These are phyloP conservation scores for Macaria notata DNA, from an alignment of 2,888 invertebrate genomes.

Conservation along the genomic window DNA sequence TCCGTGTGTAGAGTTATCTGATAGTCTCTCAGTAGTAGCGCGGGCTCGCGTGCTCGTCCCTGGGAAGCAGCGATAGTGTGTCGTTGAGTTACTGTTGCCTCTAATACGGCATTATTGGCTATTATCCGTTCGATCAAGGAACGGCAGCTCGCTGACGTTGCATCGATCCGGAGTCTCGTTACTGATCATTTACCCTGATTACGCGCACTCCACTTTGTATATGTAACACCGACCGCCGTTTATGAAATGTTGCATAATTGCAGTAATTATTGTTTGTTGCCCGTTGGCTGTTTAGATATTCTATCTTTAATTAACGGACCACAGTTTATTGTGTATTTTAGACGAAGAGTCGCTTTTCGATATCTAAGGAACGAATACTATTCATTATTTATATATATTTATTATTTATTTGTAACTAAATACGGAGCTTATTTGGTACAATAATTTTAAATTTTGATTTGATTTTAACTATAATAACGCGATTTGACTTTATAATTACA, in stretches of 20 bases:
- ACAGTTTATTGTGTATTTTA: too few relatives aligned
- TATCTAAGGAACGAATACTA: not conserved
- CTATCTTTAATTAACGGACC: slow-evolving; percentile 33
- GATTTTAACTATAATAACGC: too few relatives aligned
- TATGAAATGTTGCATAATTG: slow-evolving; percentile 51
- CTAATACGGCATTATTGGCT: slow-evolving; percentile 34
- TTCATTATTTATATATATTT: too few relatives aligned
- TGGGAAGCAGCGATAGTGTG: not conserved
- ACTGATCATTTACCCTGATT: slow-evolving; percentile 58
- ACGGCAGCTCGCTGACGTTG: slow-evolving; percentile 49
- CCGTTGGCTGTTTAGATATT: slow-evolving; percentile 38
- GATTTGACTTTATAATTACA: too few relatives aligned
- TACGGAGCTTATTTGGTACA: too few relatives aligned
- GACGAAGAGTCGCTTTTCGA: too few relatives aligned
- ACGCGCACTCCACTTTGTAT: slow-evolving; percentile 40
- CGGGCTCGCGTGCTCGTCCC: too few relatives aligned
- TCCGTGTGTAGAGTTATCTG: too few relatives aligned
- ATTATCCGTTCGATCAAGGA: slow-evolving; percentile 54
- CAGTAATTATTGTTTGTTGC: slow-evolving; percentile 43
- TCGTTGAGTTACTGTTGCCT: slow-evolving; percentile 15
- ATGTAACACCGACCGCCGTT: slow-evolving; percentile 45
- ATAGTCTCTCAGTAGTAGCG: too few relatives aligned
- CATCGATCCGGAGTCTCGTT: slow-evolving; percentile 55
- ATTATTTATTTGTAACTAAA: too few relatives aligned
- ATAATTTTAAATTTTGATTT: too few relatives aligned